Conservation (phyloP, 2,797 vertebrate genomes). For the Neoniphon sammara region DNA sequence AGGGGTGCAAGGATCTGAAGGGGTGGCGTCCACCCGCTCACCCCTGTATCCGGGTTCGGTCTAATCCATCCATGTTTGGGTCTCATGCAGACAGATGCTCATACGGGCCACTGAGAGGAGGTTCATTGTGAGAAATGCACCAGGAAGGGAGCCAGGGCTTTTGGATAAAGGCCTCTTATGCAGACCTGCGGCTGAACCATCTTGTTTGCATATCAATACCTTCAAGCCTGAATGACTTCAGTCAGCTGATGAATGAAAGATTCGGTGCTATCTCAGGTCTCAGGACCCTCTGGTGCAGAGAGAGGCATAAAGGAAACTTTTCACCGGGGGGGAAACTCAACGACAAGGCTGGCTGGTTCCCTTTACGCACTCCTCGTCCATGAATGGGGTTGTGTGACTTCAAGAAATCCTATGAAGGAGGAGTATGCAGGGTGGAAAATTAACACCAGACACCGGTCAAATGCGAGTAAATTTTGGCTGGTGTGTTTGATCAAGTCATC, state of each 20-base stretch:
- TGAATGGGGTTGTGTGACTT: slow-evolving; percentile 67
- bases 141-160: slow-evolving; percentile 70
- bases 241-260: slow-evolving; percentile 88
- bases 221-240: slow-evolving; percentile 85
- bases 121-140: slow-evolving; percentile 65
- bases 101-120: slow-evolving; percentile 72
- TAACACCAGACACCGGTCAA: slow-evolving; percentile 56
- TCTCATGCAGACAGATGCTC: slow-evolving; percentile 77
- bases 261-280: slow-evolving; percentile 83
- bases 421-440: slow-evolving; percentile 46
- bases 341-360: slow-evolving; percentile 61
- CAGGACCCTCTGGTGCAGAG: slow-evolving; percentile 65
- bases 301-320: slow-evolving; percentile 84
- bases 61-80: slow-evolving; percentile 62
- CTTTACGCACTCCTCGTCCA: slow-evolving; percentile 51
- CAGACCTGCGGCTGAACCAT: slow-evolving; percentile 75
- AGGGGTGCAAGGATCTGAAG: slow-evolving; percentile 77
- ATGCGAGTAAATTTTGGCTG: neutral
- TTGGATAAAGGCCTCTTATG: slow-evolving; percentile 80
- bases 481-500: slow-evolving; percentile 10
- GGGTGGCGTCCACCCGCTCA: slow-evolving; percentile 68
- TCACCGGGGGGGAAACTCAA: slow-evolving; percentile 70
- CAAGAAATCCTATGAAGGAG: slow-evolving; percentile 59
- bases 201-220: slow-evolving; percentile 89
- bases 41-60: slow-evolving; percentile 58